A percentile compares a stretch with the other conserved stretches of the same genome.
phyloP scores from a whole-genome alignment of 2,797 vertebrate species.

The Enteromius viviparus region DNA sequence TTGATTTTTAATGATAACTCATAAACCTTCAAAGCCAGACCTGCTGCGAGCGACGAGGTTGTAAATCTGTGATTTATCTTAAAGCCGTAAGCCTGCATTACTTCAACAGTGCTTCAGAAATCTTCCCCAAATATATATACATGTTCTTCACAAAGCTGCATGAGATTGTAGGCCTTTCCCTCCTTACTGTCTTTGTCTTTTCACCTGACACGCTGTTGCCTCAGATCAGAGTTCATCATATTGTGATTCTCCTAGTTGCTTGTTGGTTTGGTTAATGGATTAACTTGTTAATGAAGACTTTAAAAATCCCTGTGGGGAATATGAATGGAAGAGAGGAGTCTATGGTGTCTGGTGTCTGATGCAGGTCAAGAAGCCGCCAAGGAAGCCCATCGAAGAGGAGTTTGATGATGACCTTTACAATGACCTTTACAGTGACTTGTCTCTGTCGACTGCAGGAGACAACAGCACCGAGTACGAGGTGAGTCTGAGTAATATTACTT shows the following conservation, averaged over 20 bases:
- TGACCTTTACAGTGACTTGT: slow-evolving; percentile 67
- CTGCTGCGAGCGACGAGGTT: not conserved
- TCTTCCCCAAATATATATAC: not conserved
- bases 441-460: slow-evolving; percentile 62
- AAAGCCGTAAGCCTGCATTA: not conserved
- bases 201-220: not conserved
- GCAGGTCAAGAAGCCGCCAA: slow-evolving; percentile 67
- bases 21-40: not conserved
- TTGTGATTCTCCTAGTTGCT: not conserved
- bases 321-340: not conserved
- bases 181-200: not conserved
- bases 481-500: slow-evolving; percentile 5
- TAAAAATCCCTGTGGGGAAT: not conserved
- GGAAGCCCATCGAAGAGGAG: slow-evolving; percentile 69
- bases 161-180: not conserved
- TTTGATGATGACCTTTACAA: slow-evolving; percentile 70
- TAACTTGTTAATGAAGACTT: not conserved
- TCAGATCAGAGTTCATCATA: not conserved
- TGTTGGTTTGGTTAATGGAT: not conserved
- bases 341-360: not conserved
- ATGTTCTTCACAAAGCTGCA: not conserved
- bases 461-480: slow-evolving; percentile 81
- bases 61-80: not conserved
- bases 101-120: not conserved
- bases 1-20: not conserved